A percentile compares a stretch with the other conserved stretches of the same genome.
These are phyloP conservation scores for Xenopus petersii DNA, from an alignment of 2,797 vertebrate species.

Conservation along the genomic window DNA sequence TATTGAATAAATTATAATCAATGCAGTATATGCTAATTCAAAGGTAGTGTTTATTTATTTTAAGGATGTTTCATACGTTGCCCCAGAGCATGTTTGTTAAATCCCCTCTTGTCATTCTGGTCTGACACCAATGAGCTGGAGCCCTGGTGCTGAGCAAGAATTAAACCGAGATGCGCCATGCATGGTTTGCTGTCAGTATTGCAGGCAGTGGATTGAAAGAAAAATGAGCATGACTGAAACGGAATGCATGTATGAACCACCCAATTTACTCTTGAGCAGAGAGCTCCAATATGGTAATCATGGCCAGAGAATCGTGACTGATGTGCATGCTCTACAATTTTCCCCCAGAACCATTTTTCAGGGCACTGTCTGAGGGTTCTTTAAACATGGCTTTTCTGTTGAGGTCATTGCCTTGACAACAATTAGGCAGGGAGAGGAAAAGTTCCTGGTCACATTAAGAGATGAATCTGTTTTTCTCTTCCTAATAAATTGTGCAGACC, in stretches of 20 bases:
- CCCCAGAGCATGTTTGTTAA: not conserved
- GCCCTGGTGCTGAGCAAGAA: not conserved
- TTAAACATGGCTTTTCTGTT: slow-evolving; percentile 71
- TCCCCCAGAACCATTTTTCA: slow-evolving; percentile 65
- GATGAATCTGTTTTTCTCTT: not conserved
- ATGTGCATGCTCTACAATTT: slow-evolving; percentile 59
- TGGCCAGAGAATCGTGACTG: slow-evolving; percentile 29
- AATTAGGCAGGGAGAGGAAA: slow-evolving; percentile 69
- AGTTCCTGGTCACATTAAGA: slow-evolving; percentile 59
- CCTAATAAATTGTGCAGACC: too few species aligned
- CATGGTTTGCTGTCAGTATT: slow-evolving; percentile 12
- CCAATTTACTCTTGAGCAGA: slow-evolving; percentile 11
- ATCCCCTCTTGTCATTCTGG: slow-evolving; percentile 5
- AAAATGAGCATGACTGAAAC: not conserved
- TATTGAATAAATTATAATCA: slow-evolving; percentile 11
- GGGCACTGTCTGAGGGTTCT: slow-evolving; percentile 68
- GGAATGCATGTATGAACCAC: slow-evolving; percentile 1
- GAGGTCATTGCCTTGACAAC: slow-evolving; percentile 78
- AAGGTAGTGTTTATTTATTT: not conserved
- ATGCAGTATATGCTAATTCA: slow-evolving; percentile 12
- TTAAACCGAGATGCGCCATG: not conserved
- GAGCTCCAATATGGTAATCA: slow-evolving; percentile 26
- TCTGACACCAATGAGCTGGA: not conserved
- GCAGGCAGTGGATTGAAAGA: slow-evolving; percentile 2
- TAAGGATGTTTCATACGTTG: not conserved